Percentiles rank a stretch among this genome's conserved stretches.
These are phyloP conservation scores for Hemistola chrysoprasaria DNA, from an alignment of 2,888 invertebrate genomes.

Conservation along the genomic window DNA sequence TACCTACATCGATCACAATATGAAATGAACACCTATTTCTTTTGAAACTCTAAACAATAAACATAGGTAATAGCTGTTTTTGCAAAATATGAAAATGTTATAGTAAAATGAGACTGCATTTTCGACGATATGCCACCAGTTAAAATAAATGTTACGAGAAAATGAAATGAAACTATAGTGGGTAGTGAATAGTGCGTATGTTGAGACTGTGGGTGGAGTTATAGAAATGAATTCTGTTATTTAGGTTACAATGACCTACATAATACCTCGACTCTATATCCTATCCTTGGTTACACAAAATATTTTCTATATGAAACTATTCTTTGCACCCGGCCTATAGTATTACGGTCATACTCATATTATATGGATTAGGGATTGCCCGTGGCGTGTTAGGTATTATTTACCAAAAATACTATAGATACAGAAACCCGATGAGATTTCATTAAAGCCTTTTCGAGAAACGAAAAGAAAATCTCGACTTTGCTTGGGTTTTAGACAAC, in stretches of 20 bases:
- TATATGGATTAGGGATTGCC: conserved; percentile 25
- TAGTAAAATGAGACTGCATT: no score
- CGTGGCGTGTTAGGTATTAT: conserved; percentile 19
- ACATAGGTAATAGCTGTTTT: no score
- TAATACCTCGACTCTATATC: not conserved
- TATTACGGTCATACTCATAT: conserved; percentile 25
- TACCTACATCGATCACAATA: no score
- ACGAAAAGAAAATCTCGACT: conserved; percentile 56
- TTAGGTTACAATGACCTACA: no score
- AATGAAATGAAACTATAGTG: no score
- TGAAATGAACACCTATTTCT: no score
- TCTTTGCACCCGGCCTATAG: conserved; percentile 23
- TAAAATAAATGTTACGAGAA: no score
- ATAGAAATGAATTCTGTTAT: no score
- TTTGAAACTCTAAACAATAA: no score
- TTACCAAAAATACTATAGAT: conserved; percentile 24
- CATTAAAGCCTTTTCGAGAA: conserved; percentile 59
- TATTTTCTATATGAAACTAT: conserved; percentile 19
- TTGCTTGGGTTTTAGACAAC: conserved; percentile 72
- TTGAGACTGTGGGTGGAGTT: not conserved
- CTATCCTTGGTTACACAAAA: conserved; percentile 13
- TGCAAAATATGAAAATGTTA: no score
- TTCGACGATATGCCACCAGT: no score
- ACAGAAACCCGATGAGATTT: conserved; percentile 58
- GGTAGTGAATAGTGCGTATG: no score